Percentiles rank a stretch among this genome's conserved stretches.
phyloP scores from a whole-genome alignment of 2,113 vertebrate genomes.

The Piaya cayana region DNA sequence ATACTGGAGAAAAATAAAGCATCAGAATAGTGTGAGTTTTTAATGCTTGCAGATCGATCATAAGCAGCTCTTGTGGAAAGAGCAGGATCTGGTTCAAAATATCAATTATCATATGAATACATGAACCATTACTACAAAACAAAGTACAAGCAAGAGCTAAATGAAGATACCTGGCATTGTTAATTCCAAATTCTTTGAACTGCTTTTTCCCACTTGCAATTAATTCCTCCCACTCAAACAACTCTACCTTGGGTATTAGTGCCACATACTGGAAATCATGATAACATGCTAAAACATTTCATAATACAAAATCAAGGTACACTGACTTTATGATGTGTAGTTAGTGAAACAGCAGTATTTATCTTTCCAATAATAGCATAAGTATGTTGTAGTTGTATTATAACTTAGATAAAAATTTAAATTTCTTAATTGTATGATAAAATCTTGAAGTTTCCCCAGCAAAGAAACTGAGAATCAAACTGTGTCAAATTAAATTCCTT shows the following conservation, averaged over 20 bases:
- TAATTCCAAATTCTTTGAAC: neutral
- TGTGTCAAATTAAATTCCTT: neutral
- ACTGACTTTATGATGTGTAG: neutral
- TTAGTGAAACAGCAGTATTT: neutral
- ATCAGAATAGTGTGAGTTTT: neutral
- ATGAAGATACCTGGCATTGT: neutral
- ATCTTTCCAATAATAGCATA: neutral
- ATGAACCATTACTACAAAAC: neutral
- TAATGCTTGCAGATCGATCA: neutral
- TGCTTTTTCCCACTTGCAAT: neutral
- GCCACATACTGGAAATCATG: conserved; percentile 50
- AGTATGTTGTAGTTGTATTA: neutral
- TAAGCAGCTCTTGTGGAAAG: neutral
- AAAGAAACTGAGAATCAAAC: neutral
- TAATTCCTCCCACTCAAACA: neutral
- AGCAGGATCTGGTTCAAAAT: neutral
- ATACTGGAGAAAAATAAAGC: neutral
- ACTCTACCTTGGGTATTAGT: conserved; percentile 36
- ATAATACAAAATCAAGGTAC: neutral
- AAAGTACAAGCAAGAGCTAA: neutral
- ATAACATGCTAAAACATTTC: neutral
- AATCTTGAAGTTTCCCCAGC: neutral
- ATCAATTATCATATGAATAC: neutral
- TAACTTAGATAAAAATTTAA: neutral
- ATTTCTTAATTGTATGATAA: neutral